Evolutionary conservation across 2,888 invertebrate species (phyloP), one percentile per base, ranked within the genome.

Genomic region (Philonicus albiceps): DNA sequence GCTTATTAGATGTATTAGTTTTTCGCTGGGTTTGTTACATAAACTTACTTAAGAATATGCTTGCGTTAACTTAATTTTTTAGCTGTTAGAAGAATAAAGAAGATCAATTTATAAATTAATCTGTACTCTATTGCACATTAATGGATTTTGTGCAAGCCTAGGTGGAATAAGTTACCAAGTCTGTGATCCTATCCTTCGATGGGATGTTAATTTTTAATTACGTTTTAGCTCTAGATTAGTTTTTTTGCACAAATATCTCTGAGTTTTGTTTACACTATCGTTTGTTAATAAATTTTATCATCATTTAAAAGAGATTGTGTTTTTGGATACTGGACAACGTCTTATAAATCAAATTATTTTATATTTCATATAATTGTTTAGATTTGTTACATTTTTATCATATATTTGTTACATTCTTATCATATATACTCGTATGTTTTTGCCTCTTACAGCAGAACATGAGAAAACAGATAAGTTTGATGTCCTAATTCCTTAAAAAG

Each of bases 101-200:
- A 49, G 3, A 43, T 73, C 31, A 16, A 73, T 85, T 30, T 37
- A 84, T 73, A 11, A 40, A 43, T 73, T 74, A 83, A 3, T 55
- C 55, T 31, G 22, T 55, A 78, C 78, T 27, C 1, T 75, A 43
- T 75, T 75, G 85, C 85, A 85, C 75, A 37, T 72, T 64, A 73
- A 27, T 43, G 49, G 53, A 81, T 80, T 81, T 86, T 78, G 83
- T 83, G 87, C 85, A 80, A 87, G 87, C 86, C 87, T 88, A 88
- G 88, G 88, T 88, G 88, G 88, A 88, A 86, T 86, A 88, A 88
- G 88, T 88, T 88, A 88, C 88, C 88, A 88, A 31, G 87, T 88
- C 88, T 88, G 88, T 88, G 88, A 88, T 88, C 88, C 88, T 88
- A 31, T 87, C 86, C 27, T 81, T 19, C 76, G 53, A 86, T 86